Conservation (phyloP, 1,140 invertebrate genomes). For the Ruditapes philippinarum region DNA sequence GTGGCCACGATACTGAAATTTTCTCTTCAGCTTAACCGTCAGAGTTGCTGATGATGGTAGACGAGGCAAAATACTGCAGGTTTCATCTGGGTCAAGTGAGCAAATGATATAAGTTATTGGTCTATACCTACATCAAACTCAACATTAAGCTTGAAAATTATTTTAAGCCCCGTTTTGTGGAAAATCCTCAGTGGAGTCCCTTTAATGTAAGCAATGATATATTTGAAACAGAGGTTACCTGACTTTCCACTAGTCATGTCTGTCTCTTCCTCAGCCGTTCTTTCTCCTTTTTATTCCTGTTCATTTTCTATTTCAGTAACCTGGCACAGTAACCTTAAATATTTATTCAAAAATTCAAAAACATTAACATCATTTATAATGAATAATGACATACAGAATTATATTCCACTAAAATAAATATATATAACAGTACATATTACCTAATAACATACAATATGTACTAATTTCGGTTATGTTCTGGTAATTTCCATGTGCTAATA, state of each 20-base stretch:
- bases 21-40: slow-evolving; percentile 10
- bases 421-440: no score
- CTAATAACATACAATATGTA: no score
- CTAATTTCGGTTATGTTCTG: no score
- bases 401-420: slow-evolving; percentile 2
- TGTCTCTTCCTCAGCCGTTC: slow-evolving; percentile 20
- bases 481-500: no score
- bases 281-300: slow-evolving; percentile 11
- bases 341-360: slow-evolving; percentile 11
- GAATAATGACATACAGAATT: slow-evolving; percentile 22
- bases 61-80: no score
- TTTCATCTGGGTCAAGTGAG: no score
- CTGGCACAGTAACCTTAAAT: slow-evolving; percentile 16
- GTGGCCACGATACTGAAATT: background rate
- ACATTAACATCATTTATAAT: slow-evolving; percentile 22
- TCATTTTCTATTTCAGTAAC: slow-evolving; percentile 18
- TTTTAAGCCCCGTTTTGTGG: no score
- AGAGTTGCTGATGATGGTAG: no score
- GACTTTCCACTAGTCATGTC: background rate
- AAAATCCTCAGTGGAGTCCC: no score
- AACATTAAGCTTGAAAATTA: no score
- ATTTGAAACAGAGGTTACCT: background rate
- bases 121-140: no score
- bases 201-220: slow-evolving; percentile 1
- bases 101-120: no score